Percentiles rank a stretch among this genome's conserved stretches.
Evolutionary conservation across 2,113 vertebrate genomes (phyloP).

Genomic region (Tinamus guttatus): DNA sequence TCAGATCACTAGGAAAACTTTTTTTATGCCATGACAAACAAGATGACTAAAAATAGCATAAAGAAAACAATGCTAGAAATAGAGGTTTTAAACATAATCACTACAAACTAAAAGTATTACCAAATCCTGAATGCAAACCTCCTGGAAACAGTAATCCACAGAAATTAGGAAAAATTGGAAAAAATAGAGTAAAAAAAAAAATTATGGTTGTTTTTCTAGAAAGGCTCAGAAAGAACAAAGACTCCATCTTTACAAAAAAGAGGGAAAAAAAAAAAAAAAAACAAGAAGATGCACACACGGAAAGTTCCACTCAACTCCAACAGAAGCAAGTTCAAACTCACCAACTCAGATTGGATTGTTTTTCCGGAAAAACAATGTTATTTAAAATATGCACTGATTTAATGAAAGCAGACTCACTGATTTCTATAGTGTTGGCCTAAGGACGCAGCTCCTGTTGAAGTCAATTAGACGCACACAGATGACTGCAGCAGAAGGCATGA

Average conservation of each 20-base stretch:
- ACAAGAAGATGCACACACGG: not conserved
- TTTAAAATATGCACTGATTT: not conserved
- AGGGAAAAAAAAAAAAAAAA: not conserved
- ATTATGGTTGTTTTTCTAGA: not conserved
- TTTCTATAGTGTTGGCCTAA: not conserved
- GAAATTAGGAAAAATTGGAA: not conserved
- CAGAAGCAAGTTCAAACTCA: not conserved
- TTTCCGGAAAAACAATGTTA: not conserved
- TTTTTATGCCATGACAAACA: constrained; percentile 66
- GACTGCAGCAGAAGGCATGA: not conserved
- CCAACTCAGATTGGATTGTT: no score
- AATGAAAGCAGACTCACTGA: not conserved
- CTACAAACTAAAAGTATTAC: constrained; percentile 37
- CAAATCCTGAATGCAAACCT: not conserved
- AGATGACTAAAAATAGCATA: constrained; percentile 60
- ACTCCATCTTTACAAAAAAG: not conserved
- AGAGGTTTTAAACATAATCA: constrained; percentile 53
- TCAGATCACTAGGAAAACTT: constrained; percentile 43
- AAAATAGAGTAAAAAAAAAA: not conserved
- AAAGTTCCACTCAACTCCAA: not conserved
- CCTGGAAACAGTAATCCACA: not conserved
- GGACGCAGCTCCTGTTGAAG: not conserved
- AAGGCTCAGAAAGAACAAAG: not conserved
- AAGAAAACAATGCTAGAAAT: constrained; percentile 57
- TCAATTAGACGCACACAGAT: not conserved